Base-by-base conservation (phyloP, 2,797 vertebrate genomes). In the Alcedo atthis region DNA sequence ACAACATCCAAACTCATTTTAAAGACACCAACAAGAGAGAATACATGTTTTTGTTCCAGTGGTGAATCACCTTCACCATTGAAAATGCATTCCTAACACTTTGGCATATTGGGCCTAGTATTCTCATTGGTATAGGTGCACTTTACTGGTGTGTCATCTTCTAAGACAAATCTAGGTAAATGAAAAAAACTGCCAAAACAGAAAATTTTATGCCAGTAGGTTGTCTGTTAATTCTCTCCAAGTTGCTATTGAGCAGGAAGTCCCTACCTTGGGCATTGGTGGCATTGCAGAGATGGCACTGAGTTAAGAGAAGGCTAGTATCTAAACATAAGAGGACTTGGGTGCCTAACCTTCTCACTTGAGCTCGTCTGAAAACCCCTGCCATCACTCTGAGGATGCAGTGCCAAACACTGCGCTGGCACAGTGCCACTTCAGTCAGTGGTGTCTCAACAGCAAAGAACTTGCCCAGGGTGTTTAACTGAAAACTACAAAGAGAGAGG, bases 401-500 rank as follows among this genome's bases (percentile, higher is more conserved):
- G 54, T 71, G 58, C 91, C 84, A 92, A 85, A 75, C 1, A 5
- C 30, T 85, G 71, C 1, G 1, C 66, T 87, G 92, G 86, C 90
- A 53, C 7, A 40, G 43, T 59, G 85, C 87, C 89, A 46, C 76
- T 73, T 75, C 43, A 85, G 33, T 89, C 86, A 85, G 12, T 37
- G 79, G 54, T 87, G 73, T 85, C 76, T 90, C 88, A 89, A 66
- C 89, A 83, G 73, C 43, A 71, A 87, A 83, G 79, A 90, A 91
- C 75, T 89, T 82, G 71, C 85, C 57, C 90, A 83, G 43, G 89
- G 69, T 85, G 81, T 45, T 63, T 57, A 85, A 81, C 62, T 35
- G 76, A 85, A 94, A 90, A 90, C 83, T 91, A 78, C 90, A 90
- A 85, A 92, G 64, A 87, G 15, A 90, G 10, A 63, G 58, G 69